phyloP scores from a whole-genome alignment of 1,140 invertebrate species.

The Trypoxylus dichotomus region DNA sequence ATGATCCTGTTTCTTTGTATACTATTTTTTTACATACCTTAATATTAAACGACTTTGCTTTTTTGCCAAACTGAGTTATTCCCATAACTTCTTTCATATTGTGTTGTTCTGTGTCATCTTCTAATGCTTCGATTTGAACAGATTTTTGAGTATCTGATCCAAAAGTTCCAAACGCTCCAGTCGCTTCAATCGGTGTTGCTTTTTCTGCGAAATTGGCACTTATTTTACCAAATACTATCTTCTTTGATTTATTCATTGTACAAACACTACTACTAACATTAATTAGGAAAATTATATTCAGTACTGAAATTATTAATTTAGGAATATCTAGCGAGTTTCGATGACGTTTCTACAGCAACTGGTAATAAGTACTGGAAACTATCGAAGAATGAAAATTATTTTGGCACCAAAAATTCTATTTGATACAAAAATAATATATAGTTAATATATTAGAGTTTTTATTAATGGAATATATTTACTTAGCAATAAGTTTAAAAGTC shows the following conservation, averaged over 20 bases:
- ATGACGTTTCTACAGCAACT: no score
- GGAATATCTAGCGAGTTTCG: no score
- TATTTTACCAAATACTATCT: slow-evolving; percentile 64
- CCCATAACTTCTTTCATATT: slow-evolving; percentile 73
- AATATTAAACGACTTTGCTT: slow-evolving; percentile 74
- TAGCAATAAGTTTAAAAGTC: no score
- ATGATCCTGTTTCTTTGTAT: neutral
- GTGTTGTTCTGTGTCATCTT: slow-evolving; percentile 69
- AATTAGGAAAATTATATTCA: neutral
- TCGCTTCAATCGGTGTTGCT: slow-evolving; percentile 39
- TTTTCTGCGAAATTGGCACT: slow-evolving; percentile 54
- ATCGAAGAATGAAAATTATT: no score
- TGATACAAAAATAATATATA: no score
- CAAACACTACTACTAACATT: slow-evolving; percentile 32
- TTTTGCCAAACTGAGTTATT: slow-evolving; percentile 75
- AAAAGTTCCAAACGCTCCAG: slow-evolving; percentile 41
- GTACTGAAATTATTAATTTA: no score
- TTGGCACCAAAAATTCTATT: no score
- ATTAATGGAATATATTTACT: no score
- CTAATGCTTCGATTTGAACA: slow-evolving; percentile 63
- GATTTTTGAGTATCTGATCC: slow-evolving; percentile 38
- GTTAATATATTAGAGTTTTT: no score
- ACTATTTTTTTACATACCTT: slow-evolving; percentile 52
- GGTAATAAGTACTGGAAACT: no score
- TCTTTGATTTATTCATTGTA: slow-evolving; percentile 49